These are phyloP conservation scores for Acromyrmex heyeri DNA, from an alignment of 1,140 invertebrate genomes.

Conservation along the genomic window DNA sequence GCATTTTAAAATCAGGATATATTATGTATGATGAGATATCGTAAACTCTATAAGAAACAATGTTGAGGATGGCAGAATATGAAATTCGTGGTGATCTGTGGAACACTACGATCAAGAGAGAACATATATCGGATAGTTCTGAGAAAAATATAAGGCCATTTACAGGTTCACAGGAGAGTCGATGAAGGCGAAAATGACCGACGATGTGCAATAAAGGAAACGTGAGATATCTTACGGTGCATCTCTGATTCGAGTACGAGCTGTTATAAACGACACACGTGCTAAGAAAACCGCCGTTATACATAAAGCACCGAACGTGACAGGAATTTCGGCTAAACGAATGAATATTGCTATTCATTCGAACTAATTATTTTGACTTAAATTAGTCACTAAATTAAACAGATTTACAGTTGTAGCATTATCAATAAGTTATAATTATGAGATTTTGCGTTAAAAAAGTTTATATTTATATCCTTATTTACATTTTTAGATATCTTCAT, in stretches of 20 bases:
- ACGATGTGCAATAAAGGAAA: constrained; percentile 45
- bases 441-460: neutral
- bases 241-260: constrained; percentile 23
- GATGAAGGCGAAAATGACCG: constrained; percentile 51
- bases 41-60: neutral
- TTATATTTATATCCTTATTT: neutral
- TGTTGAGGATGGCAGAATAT: neutral
- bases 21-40: neutral
- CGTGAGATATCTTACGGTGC: constrained; percentile 34
- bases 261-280: constrained; percentile 45
- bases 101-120: neutral
- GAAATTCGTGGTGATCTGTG: constrained; percentile 24
- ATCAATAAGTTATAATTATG: neutral
- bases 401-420: neutral
- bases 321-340: constrained; percentile 6
- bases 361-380: neutral
- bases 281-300: constrained; percentile 36
- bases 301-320: constrained; percentile 18
- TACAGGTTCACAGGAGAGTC: constrained; percentile 51
- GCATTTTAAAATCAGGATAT: neutral
- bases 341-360: neutral
- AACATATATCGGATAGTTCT: constrained; percentile 1
- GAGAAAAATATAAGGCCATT: constrained; percentile 50
- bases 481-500: neutral
- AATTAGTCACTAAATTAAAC: neutral